phyloP scores from a whole-genome alignment of 2,888 invertebrate genomes.

The Linnaemya tessellans region DNA sequence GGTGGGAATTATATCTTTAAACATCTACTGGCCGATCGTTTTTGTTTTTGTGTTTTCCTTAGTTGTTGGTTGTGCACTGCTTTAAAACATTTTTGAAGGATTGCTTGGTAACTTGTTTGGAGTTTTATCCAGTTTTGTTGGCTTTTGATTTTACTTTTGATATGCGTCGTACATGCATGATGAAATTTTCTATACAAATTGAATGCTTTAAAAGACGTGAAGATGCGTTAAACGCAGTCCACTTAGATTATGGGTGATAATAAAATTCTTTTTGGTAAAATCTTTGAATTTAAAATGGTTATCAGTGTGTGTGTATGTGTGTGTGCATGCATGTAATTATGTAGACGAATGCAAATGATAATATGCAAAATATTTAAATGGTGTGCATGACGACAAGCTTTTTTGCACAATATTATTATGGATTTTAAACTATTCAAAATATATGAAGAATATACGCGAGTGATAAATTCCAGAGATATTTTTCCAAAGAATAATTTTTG shows the following conservation, averaged over 20 bases:
- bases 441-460: no score
- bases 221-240: constrained; percentile 34
- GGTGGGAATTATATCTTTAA: constrained; percentile 54
- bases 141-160: constrained; percentile 33
- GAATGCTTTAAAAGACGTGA: constrained; percentile 37
- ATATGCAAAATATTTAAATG: no score
- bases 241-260: not conserved
- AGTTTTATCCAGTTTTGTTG: constrained; percentile 13
- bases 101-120: constrained; percentile 17
- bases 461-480: no score
- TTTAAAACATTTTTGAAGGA: constrained; percentile 30
- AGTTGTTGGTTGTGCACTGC: not conserved
- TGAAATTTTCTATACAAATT: constrained; percentile 39
- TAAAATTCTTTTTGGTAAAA: not conserved
- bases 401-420: no score
- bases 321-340: no score
- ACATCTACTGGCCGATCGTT: constrained; percentile 10
- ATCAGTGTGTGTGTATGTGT: no score
- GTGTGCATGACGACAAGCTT: no score
- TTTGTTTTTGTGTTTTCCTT: constrained; percentile 39
- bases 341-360: no score
- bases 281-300: not conserved
- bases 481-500: no score
- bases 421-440: no score
- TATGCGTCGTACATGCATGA: constrained; percentile 1